A percentile compares a stretch with the other conserved stretches of the same genome.
Evolutionary conservation across 2,888 invertebrate genomes (phyloP).

Genomic region (Drosophila paranaensis): DNA sequence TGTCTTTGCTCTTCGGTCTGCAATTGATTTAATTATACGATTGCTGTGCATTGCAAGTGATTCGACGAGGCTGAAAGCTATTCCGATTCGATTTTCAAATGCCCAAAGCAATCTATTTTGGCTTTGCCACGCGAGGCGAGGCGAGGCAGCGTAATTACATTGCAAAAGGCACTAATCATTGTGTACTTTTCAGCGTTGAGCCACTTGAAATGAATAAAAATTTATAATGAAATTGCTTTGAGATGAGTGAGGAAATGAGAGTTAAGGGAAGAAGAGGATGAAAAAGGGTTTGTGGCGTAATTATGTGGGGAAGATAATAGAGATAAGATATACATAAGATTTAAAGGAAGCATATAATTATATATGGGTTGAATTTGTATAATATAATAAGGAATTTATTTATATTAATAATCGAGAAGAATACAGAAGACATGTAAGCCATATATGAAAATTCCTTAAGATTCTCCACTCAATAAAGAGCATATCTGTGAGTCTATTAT

Average conservation of each 20-base stretch:
- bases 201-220: constrained; percentile 13
- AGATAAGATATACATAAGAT: too few species aligned
- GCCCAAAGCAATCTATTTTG: constrained; percentile 16
- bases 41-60: constrained; percentile 49
- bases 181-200: constrained; percentile 36
- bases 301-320: background rate
- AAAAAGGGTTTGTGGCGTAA: background rate
- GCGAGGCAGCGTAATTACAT: constrained; percentile 42
- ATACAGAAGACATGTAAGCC: too few species aligned
- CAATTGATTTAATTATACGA: constrained; percentile 66
- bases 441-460: too few species aligned
- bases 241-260: background rate
- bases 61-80: constrained; percentile 38
- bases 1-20: constrained; percentile 33
- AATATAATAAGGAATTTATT: too few species aligned
- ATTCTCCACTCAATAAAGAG: too few species aligned
- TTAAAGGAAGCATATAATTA: too few species aligned
- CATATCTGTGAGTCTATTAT: too few species aligned
- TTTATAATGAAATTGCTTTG: background rate
- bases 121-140: constrained; percentile 1
- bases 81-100: constrained; percentile 27
- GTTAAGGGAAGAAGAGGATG: too few species aligned
- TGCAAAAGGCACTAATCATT: constrained; percentile 25
- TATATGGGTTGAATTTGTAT: too few species aligned
- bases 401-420: too few species aligned